These are phyloP conservation scores for Monopterus albus DNA, from an alignment of 2,113 vertebrate genomes.

Conservation along the genomic window DNA sequence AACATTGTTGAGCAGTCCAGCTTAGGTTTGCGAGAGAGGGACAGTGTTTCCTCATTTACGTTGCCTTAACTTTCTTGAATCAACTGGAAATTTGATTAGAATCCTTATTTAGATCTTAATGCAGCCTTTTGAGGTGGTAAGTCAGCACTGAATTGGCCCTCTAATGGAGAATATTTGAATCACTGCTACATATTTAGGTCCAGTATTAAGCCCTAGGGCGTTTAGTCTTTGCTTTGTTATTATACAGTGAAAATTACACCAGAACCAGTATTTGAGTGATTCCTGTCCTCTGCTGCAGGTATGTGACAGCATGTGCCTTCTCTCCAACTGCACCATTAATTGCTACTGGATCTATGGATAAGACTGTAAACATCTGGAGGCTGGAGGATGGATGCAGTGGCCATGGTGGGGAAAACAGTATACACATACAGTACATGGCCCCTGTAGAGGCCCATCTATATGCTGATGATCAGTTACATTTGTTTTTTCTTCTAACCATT, in stretches of 20 bases:
- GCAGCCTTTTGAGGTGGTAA: slow-evolving; percentile 6
- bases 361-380: slow-evolving; percentile 93
- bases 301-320: slow-evolving; percentile 94
- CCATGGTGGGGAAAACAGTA: slow-evolving; percentile 74
- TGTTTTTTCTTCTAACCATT: background rate
- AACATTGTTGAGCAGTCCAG: slow-evolving; percentile 45
- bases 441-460: background rate
- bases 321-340: slow-evolving; percentile 86
- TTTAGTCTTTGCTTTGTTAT: background rate
- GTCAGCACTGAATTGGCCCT: slow-evolving; percentile 23
- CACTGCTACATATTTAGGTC: slow-evolving; percentile 1
- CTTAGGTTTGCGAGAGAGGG: slow-evolving; percentile 36
- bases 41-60: slow-evolving; percentile 55
- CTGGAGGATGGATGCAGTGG: slow-evolving; percentile 79
- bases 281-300: slow-evolving; percentile 79
- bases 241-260: background rate
- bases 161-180: slow-evolving; percentile 30
- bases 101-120: slow-evolving; percentile 41
- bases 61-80: slow-evolving; percentile 45
- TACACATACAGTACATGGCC: slow-evolving; percentile 7
- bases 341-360: slow-evolving; percentile 98
- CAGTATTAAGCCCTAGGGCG: background rate
- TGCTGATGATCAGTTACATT: background rate
- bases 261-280: background rate
- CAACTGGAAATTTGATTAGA: slow-evolving; percentile 27